Evolutionary conservation across 2,888 invertebrate genomes (phyloP).

Genomic region (Papilio demoleus): DNA sequence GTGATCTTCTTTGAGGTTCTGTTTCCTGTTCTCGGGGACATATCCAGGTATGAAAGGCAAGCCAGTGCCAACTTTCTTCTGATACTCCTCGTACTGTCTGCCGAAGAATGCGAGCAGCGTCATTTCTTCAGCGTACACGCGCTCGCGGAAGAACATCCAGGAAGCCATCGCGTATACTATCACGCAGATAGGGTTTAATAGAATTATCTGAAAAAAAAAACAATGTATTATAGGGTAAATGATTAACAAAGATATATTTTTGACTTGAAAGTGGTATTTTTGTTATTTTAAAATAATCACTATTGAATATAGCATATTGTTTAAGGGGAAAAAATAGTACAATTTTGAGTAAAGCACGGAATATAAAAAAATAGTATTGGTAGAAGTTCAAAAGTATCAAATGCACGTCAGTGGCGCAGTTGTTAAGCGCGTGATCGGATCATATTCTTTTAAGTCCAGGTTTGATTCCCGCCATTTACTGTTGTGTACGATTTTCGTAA

Average conservation of each 20-base stretch:
- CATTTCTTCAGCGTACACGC: conserved; percentile 94
- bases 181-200: conserved; percentile 95
- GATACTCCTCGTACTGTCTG: conserved; percentile 93
- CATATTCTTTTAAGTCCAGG: too few relatives aligned
- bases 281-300: too few relatives aligned
- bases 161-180: conserved; percentile 91
- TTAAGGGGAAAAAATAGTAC: too few relatives aligned
- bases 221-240: background rate
- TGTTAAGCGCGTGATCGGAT: too few relatives aligned
- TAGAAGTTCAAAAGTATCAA: too few relatives aligned
- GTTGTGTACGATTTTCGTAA: too few relatives aligned
- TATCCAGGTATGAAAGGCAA: conserved; percentile 95
- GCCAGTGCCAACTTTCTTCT: conserved; percentile 91
- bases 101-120: conserved; percentile 96
- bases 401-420: too few relatives aligned
- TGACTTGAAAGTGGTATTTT: background rate
- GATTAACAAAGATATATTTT: too few relatives aligned
- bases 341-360: too few relatives aligned
- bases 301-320: too few relatives aligned
- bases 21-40: conserved; percentile 50
- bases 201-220: conserved; percentile 85
- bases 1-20: conserved; percentile 49
- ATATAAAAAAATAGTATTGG: too few relatives aligned
- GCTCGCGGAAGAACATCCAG: conserved; percentile 95
- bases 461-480: too few relatives aligned